Evolutionary conservation across 2,888 invertebrate species (phyloP).

Genomic region (Eupelmus urozonus): DNA sequence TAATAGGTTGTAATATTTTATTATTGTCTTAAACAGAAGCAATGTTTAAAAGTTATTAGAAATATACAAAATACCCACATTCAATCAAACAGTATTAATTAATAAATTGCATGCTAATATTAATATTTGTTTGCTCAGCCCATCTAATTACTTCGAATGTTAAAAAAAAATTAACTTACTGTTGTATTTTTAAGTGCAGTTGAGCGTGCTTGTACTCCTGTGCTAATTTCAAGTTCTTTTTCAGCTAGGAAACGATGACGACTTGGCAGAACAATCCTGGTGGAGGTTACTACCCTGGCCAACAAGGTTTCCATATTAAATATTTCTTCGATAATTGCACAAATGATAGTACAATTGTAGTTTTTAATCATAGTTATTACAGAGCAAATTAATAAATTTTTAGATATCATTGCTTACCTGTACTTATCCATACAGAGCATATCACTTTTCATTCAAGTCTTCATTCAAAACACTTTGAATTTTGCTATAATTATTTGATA

Average conservation of each 20-base stretch:
- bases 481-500: background rate
- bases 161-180: conserved; percentile 12
- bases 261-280: conserved; percentile 74
- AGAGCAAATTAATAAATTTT: conserved; percentile 9
- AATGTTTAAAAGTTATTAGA: background rate
- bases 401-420: conserved; percentile 35
- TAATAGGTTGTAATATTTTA: too few species aligned
- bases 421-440: background rate
- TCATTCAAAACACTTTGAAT: background rate
- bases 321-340: conserved; percentile 48
- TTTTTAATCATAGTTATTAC: conserved; percentile 15
- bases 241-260: conserved; percentile 73
- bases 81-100: background rate
- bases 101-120: background rate
- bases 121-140: conserved; percentile 34
- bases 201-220: conserved; percentile 56
- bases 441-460: conserved; percentile 12
- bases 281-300: conserved; percentile 73
- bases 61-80: conserved; percentile 16
- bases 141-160: conserved; percentile 1
- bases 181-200: conserved; percentile 41
- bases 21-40: too few species aligned
- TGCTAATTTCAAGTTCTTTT: conserved; percentile 70
- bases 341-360: conserved; percentile 23
- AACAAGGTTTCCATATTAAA: conserved; percentile 72